Evolutionary conservation across 2,888 invertebrate genomes (phyloP).

Genomic region (Emmelina monodactyla): DNA sequence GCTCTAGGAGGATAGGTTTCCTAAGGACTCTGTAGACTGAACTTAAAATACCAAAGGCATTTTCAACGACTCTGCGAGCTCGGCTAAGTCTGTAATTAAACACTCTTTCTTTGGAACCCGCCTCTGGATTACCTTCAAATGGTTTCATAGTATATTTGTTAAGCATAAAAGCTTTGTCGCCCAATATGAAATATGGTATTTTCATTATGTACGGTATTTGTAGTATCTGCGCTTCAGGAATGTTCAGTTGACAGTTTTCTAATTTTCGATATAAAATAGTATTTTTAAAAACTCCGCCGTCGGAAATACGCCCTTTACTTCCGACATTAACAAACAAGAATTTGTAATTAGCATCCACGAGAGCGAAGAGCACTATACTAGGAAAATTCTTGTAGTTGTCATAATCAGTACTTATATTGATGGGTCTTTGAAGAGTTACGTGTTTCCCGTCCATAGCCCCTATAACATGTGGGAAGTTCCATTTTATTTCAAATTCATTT

Average conservation of each 20-base stretch:
- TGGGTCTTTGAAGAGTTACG: constrained; percentile 13
- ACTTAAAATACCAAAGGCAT: constrained; percentile 14
- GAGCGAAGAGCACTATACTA: constrained; percentile 15
- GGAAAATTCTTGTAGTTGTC: constrained; percentile 13
- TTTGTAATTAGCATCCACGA: constrained; percentile 16
- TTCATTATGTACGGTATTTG: constrained; percentile 20
- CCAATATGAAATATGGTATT: constrained; percentile 17
- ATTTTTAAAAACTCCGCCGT: constrained; percentile 18
- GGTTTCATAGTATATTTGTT: constrained; percentile 17
- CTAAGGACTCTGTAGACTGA: constrained; percentile 13
- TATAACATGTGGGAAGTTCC: constrained; percentile 11
- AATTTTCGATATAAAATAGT: constrained; percentile 15
- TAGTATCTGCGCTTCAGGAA: constrained; percentile 14
- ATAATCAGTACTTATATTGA: constrained; percentile 5
- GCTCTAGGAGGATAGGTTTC: constrained; percentile 5
- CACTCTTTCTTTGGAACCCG: constrained; percentile 11
- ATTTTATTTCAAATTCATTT: constrained; percentile 12
- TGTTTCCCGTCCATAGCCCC: constrained; percentile 16
- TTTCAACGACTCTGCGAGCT: constrained; percentile 6
- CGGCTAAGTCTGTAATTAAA: constrained; percentile 5
- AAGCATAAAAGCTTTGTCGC: constrained; percentile 16
- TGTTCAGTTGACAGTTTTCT: constrained; percentile 13
- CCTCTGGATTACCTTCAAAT: constrained; percentile 14
- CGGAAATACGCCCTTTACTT: constrained; percentile 16
- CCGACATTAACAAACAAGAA: constrained; percentile 17